Base-by-base conservation (phyloP, 2,888 invertebrate species). In the Altica lythri region DNA sequence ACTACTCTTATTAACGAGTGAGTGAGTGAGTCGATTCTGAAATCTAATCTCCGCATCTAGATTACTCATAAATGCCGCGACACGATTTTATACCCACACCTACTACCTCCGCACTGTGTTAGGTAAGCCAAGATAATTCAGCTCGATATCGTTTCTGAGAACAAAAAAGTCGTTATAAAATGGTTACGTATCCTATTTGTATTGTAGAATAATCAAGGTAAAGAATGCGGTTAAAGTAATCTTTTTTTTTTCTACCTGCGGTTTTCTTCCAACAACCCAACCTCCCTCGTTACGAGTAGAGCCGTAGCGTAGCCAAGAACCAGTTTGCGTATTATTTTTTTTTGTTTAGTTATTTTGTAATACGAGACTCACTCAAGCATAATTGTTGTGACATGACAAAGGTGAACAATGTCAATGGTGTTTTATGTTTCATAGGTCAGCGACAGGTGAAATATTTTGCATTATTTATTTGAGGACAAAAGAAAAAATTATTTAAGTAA, bases 131-230 rank as follows among this genome's bases (percentile, higher is more conserved):
- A 34, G 34, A 35, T 46, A 46, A 13, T 46, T 35, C 22, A 22
- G 35, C 35, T 14, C 5, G 45, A 46, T 46, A 37, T 16, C 35
- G n/a, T 46, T 46, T 46, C 46, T 37, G 35, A 35, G 35, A 46
- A 46, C 35, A 37, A 46, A 46, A 35, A 43, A 44, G 27, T 14
- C n/a, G 22, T 35, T 5, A 10, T 25, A 46, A 37, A 35, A 34
- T 25, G 5, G 25, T 37, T 35, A 37, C 34, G 34, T 45, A 43
- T 40, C 19, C 14, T 46, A 49, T 48, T 43, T 40, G 48, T 54
- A 45, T 48, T 47, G 51, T 51, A 43, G 51, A 50, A 57, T 53
- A 57, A 53, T 57, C 57, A 57, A 57, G 57, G 52, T 53, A 50
- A 57, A 51, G 57, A 57, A 57, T 57, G 57, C 50, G 55, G 55